phyloP scores from a whole-genome alignment of 2,888 invertebrate species.

The Erebia palarica region DNA sequence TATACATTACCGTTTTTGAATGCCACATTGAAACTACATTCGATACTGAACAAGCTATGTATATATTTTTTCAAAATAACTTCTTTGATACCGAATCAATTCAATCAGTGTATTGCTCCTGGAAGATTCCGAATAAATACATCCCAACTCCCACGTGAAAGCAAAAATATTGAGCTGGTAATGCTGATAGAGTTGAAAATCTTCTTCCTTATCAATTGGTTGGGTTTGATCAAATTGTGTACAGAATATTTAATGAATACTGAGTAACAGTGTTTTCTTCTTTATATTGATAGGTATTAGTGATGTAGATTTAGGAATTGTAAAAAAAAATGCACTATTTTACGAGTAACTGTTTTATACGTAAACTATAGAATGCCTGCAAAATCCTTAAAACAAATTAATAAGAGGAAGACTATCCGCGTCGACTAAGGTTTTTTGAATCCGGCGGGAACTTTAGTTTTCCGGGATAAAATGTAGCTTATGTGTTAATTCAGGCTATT shows the following conservation, averaged over 20 bases:
- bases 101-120: conserved; percentile 10
- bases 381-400: too few relatives aligned
- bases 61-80: background rate
- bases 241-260: background rate
- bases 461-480: too few relatives aligned
- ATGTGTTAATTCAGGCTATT: too few relatives aligned
- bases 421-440: too few relatives aligned
- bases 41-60: background rate
- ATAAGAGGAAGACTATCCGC: too few relatives aligned
- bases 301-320: too few relatives aligned
- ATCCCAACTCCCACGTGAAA: background rate
- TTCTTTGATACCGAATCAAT: background rate
- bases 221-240: background rate
- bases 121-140: background rate
- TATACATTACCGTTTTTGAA: conserved; percentile 1
- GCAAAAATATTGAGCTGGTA: background rate
- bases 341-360: too few relatives aligned
- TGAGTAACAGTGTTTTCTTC: background rate
- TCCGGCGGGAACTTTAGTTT: too few relatives aligned
- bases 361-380: too few relatives aligned
- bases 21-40: background rate
- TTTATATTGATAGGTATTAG: too few relatives aligned
- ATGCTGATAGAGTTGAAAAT: background rate
- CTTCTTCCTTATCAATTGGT: background rate
- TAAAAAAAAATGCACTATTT: too few relatives aligned